A percentile compares a stretch with the other conserved stretches of the same genome.
Conservation (phyloP, 2,888 invertebrate species). For the Itoplectis maculator region DNA sequence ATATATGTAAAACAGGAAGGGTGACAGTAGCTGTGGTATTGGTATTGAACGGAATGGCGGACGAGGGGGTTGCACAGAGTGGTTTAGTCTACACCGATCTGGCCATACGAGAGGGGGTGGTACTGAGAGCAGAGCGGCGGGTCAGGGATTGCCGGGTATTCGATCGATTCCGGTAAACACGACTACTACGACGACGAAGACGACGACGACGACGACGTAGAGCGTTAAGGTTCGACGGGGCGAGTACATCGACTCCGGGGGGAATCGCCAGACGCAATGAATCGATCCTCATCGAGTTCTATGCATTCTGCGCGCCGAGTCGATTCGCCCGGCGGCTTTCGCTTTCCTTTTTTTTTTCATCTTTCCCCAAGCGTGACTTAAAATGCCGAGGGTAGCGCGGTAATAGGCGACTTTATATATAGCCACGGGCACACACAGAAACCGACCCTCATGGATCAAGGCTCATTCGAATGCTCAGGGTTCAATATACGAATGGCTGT, state of each 20-base stretch:
- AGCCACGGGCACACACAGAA: neutral
- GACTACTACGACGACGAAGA: slow-evolving; percentile 33
- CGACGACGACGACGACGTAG: slow-evolving; percentile 6
- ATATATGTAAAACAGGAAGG: slow-evolving; percentile 30
- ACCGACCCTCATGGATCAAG: neutral
- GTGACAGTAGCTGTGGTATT: slow-evolving; percentile 42
- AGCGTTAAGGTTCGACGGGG: slow-evolving; percentile 23
- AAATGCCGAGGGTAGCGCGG: slow-evolving; percentile 50
- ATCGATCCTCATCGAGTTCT: slow-evolving; percentile 56
- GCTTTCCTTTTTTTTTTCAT: slow-evolving; percentile 60
- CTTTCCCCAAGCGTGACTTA: slow-evolving; percentile 53
- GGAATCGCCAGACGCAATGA: slow-evolving; percentile 46
- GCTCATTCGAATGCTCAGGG: slow-evolving; percentile 9
- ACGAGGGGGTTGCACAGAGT: slow-evolving; percentile 45
- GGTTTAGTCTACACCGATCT: slow-evolving; percentile 54
- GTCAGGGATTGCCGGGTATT: slow-evolving; percentile 52
- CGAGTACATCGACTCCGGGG: slow-evolving; percentile 38
- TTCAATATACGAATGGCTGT: slow-evolving; percentile 13
- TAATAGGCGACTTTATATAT: slow-evolving; percentile 28
- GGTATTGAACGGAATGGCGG: slow-evolving; percentile 27
- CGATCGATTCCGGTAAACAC: slow-evolving; percentile 62
- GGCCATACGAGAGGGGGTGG: slow-evolving; percentile 48
- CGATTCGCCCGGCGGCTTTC: slow-evolving; percentile 64
- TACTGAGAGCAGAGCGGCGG: slow-evolving; percentile 23
- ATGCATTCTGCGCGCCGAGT: slow-evolving; percentile 37